Evolutionary conservation across 1,140 invertebrate genomes (phyloP).

Genomic region (Eurosta solidaginis): DNA sequence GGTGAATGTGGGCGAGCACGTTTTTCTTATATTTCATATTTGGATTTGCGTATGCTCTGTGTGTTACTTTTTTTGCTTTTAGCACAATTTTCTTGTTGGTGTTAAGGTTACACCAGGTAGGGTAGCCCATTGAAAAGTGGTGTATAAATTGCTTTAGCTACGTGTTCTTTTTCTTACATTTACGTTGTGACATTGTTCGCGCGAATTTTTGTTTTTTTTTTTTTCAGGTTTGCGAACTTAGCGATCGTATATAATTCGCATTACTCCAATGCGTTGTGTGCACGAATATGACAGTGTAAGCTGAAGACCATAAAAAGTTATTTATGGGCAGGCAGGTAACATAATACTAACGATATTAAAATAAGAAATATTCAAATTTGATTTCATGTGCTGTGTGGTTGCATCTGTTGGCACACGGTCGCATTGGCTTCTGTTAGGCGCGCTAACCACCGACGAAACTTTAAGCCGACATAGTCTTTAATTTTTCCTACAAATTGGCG

Average conservation of each 20-base stretch:
- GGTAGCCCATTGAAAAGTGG: neutral
- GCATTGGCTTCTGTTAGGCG: no score
- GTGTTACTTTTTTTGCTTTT: neutral
- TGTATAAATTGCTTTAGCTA: neutral
- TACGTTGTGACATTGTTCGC: neutral
- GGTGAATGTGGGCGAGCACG: neutral
- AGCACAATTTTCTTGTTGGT: no score
- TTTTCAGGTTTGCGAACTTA: neutral
- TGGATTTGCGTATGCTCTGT: neutral
- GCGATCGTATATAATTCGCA: neutral
- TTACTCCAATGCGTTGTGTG: neutral
- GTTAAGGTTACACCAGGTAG: neutral
- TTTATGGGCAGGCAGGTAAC: neutral
- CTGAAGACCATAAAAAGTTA: neutral
- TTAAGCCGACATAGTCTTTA: no score
- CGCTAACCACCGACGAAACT: no score
- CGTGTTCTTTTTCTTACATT: neutral
- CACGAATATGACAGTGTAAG: neutral
- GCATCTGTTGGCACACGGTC: neutral
- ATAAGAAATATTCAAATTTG: slow-evolving; percentile 7
- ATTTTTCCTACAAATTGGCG: no score
- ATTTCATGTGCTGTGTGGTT: neutral
- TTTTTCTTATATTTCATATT: neutral
- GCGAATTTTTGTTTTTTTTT: no score
- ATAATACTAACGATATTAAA: neutral